Base-by-base conservation (phyloP, 2,888 invertebrate species). In the Drosophila sordidula region DNA sequence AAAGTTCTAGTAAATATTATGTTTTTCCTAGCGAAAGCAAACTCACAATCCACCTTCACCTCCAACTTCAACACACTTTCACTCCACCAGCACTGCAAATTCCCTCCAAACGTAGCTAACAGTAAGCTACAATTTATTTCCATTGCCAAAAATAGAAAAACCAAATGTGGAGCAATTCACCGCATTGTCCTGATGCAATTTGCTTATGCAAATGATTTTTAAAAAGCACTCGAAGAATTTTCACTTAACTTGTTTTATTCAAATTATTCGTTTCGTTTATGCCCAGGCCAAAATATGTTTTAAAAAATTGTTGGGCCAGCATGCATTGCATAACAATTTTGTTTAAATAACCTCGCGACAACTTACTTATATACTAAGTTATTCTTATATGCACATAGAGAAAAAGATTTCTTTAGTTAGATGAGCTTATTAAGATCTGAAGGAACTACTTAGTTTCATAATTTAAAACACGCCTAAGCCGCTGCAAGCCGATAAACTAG, bases 391-490 rank as follows among this genome's bases (percentile, higher is more conserved):
- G 5, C 3, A 36, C 6, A 6, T 6, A 14, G 6, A n/a, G n/a
- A 18, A 18, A 18, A 18, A 6, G 16, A 16, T 25, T 16, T 16
- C 8, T 32, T 6, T n/a, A 16, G 16, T 56, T 34, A 49, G 51
- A 45, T 54, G 39, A 44, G 45, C 46, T 58, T 63, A 65, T 70
- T 64, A 41, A 1, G 16, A 29, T 34, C 58, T 39, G 18, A 38
- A 14, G 44, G 25, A 38, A 73, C 61, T 65, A 71, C 75, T 81
- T 87, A 82, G 69, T 87, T 87, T 72, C 72, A 82, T 82, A 82
- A 82, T 82, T 87, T 82, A 66, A 64, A 80, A 81, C 75, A 68
- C 44, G 67, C 71, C 80, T 83, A 86, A 82, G 73, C 66, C 62
- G 51, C 54, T 69, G 56, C 65, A 74, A 76, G 75, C 75, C 61